Evolutionary conservation across 2,888 invertebrate genomes (phyloP).

Genomic region (Ferrisia virgata): DNA sequence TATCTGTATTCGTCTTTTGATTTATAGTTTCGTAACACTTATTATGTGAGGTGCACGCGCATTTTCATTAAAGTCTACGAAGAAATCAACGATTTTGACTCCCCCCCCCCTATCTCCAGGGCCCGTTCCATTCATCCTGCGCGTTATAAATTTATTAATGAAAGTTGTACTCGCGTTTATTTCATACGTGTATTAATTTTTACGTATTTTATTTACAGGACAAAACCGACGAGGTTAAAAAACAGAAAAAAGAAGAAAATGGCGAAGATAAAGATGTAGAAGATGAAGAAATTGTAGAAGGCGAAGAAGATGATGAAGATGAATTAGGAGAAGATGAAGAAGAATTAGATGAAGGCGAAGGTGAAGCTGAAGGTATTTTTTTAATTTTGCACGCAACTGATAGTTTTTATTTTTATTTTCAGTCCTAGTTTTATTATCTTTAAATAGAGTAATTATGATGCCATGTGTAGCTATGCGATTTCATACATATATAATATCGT

Average conservation of each 20-base stretch:
- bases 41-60: no score
- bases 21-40: not conserved
- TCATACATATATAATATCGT: no score
- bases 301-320: slow-evolving; percentile 65
- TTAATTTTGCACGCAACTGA: not conserved
- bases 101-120: not conserved
- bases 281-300: slow-evolving; percentile 64
- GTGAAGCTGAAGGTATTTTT: slow-evolving; percentile 43
- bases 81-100: not conserved
- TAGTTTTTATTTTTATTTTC: not conserved
- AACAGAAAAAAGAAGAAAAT: slow-evolving; percentile 60
- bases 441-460: not conserved
- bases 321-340: slow-evolving; percentile 63
- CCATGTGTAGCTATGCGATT: not conserved
- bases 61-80: no score
- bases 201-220: slow-evolving; percentile 49
- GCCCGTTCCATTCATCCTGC: not conserved
- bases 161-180: not conserved
- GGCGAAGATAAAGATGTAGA: slow-evolving; percentile 66
- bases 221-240: slow-evolving; percentile 54
- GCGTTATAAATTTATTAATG: not conserved
- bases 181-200: not conserved
- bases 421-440: not conserved
- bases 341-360: slow-evolving; percentile 45
- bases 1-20: no score